Evolutionary conservation across 1,140 invertebrate genomes (phyloP), one percentile per base, ranked within the genome.

Genomic region (Neoseiulus cucumeris): DNA sequence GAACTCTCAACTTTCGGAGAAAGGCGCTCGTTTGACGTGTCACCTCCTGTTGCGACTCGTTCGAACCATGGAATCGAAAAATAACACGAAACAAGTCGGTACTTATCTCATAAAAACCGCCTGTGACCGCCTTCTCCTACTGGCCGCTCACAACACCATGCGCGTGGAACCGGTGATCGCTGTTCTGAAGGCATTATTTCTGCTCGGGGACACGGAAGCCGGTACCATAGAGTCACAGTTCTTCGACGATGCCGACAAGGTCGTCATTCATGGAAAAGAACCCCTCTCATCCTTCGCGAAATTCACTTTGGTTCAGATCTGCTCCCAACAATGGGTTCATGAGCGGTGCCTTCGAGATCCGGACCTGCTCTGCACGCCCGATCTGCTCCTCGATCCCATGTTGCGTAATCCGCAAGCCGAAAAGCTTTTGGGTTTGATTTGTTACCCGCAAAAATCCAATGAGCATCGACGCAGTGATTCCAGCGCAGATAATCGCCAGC

Each of bases 241-340:
- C 25, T 39, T 65, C 41, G 64, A 65, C 14, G 64, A 51, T 9
- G 64, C 39, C 64, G 64, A 65, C 41, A 39, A n/a, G 55, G 20
- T 45, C 39, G 47, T 17, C 67, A 68, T 65, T 25, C 39, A 12
- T 68, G 30, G 76, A 78, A 64, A 73, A 41, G 69, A 73, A 22
- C 85, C 84, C 0, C 74, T 93, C 1, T 85, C 86, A 25, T 87
- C 90, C 66, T 89, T 95, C 72, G 91, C 92, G 0, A 84, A 91
- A 70, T 84, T 89, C 69, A 88, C 91, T 6, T 76, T 97, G 0
- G 83, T 86, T 44, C 90, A 95, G 75, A 95, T 97, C 67, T 96
- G 92, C 73, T 85, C 85, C 14, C 91, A 97, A 75, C 89, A 95
- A 71, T 96, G 93, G 90, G 91, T 97, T 0, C 78, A 92, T 42